Base-by-base conservation (phyloP, 2,888 invertebrate genomes). In the Eupeodes latifasciatus region DNA sequence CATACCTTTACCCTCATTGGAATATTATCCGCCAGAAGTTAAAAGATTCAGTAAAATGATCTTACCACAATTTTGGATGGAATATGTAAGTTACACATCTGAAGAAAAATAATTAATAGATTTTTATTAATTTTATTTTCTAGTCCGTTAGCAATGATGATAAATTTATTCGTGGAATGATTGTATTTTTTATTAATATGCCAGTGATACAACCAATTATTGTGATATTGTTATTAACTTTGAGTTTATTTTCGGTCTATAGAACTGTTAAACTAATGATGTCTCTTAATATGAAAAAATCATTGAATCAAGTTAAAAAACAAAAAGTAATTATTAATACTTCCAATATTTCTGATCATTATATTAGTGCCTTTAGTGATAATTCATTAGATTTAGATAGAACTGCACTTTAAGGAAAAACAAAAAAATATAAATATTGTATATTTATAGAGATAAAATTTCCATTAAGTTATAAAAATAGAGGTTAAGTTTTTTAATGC, bases 51-150 rank as follows among this genome's bases (percentile, higher is more conserved):
- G 95, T 40, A 94, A 95, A 84, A 93, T 94, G 53, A 92, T 95
- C 0, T 89, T 96, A 57, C 96, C 96, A 0, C 93, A 96, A 91
- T 95, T 95, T 90, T 96, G 96, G 96, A 94, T 95, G 5, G 96
- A 96, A 95, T 96, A 95, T 92, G 96, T 96, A 93, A 95, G 89
- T 47, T 9, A 12, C 1, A 36, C 40, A 5, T 19, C 0, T 1
- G 10, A 5, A 2, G 11, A 5, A 6, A 55, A n/a, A 19, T 5
- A 9, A n/a, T 36, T 80, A 0, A 67, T 36, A 55, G 1, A 49
- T 27, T n/a, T 6, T 1, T 69, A 9, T 14, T 5, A 27, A 27
- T 10, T 10, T 34, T 6, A n/a, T 5, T 14, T 74, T 67, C 12
- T 34, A 81, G 85, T 53, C 62, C 0, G 81, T 51, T 19, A 4